phyloP scores from a whole-genome alignment of 2,113 vertebrate species.

The Chaenogobius annularis region DNA sequence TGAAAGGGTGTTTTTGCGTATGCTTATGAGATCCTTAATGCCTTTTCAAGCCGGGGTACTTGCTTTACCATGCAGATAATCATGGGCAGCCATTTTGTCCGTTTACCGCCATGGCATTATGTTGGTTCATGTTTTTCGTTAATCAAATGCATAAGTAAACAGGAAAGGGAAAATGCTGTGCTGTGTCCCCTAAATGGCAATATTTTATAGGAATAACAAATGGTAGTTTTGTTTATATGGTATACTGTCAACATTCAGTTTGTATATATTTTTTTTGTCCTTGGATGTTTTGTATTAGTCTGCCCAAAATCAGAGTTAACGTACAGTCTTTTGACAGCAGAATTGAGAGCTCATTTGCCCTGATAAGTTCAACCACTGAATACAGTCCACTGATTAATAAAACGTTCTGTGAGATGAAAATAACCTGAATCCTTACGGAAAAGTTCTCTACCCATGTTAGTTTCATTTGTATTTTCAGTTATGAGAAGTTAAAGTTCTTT shows the following conservation, averaged over 20 bases:
- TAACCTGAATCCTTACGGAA: background rate
- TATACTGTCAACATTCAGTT: background rate
- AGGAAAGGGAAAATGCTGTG: background rate
- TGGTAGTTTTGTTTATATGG: background rate
- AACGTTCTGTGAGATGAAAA: background rate
- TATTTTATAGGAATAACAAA: background rate
- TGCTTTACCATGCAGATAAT: slow-evolving; percentile 5
- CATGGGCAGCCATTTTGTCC: background rate
- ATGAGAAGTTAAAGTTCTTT: background rate
- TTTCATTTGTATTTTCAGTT: background rate
- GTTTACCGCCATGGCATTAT: background rate
- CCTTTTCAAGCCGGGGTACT: slow-evolving; percentile 1
- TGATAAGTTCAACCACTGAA: no score
- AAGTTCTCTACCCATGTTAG: background rate
- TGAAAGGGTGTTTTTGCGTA: background rate
- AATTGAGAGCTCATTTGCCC: no score
- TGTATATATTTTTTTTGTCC: background rate
- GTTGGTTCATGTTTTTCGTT: background rate
- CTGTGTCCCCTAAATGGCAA: background rate
- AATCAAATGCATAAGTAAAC: background rate
- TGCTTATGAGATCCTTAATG: slow-evolving; percentile 3
- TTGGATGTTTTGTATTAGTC: background rate
- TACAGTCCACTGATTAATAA: no score
- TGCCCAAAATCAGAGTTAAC: background rate
- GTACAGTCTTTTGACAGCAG: background rate